These are phyloP conservation scores for Gonatopus flavifemur DNA, from an alignment of 1,140 invertebrate species.

Conservation along the genomic window DNA sequence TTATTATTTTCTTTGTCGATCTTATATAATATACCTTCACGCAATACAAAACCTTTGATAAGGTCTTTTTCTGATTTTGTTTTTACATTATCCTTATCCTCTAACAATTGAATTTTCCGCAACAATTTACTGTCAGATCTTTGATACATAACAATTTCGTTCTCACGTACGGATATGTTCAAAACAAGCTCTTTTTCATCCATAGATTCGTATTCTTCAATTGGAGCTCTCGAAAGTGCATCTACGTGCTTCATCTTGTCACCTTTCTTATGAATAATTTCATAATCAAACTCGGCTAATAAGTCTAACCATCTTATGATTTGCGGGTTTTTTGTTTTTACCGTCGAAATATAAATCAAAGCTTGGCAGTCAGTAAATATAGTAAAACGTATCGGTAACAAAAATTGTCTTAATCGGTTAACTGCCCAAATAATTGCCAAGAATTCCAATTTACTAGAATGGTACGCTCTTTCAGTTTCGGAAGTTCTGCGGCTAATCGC, in stretches of 20 bases:
- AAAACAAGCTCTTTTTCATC: too few species aligned
- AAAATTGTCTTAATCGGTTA: constrained; percentile 1
- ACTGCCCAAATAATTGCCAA: constrained; percentile 6
- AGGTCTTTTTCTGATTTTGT: constrained; percentile 1
- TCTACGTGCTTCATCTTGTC: background rate
- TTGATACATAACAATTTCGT: too few species aligned
- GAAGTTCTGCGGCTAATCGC: too few species aligned
- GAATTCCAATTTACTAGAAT: constrained; percentile 1
- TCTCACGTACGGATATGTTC: too few species aligned
- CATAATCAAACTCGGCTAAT: background rate
- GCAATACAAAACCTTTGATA: constrained; percentile 10
- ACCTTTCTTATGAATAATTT: background rate
- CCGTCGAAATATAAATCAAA: background rate
- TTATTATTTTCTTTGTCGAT: constrained; percentile 4
- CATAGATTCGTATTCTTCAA: too few species aligned
- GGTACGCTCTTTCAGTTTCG: too few species aligned
- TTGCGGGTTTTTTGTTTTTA: background rate
- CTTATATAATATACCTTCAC: constrained; percentile 10
- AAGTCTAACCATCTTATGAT: background rate
- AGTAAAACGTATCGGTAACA: constrained; percentile 1
- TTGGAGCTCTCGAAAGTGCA: background rate
- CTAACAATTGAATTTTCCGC: too few species aligned
- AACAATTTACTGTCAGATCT: too few species aligned
- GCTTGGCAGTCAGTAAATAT: background rate
- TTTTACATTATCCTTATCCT: too few species aligned